Evolutionary conservation across 2,797 vertebrate genomes (phyloP), one percentile per base, ranked within the genome.

Genomic region (Myoxocephalus aenaeus): DNA sequence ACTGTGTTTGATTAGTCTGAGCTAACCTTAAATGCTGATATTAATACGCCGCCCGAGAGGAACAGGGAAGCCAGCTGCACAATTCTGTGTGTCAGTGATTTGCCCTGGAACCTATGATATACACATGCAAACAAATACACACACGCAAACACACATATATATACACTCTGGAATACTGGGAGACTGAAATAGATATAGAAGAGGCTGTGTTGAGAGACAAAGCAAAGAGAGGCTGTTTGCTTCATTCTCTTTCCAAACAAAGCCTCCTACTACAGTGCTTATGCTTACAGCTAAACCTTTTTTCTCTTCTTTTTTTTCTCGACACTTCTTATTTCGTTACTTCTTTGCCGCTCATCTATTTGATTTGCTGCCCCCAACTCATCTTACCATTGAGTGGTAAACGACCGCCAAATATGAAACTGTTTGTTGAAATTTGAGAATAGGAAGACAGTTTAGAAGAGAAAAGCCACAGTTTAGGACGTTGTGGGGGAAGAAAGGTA

Each of bases 1-100:
- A 1, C 89, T 79, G 70, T 86, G 87, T 93, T 91, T 93, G 89
- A 93, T 94, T 92, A 91, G 91, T 90, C 63, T 75, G 81, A 67
- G 88, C 82, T 89, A 87, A 91, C 88, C 89, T 82, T 91, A 90
- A 93, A 92, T 53, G 76, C 65, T 73, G 88, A 87, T 92, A 92
- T 94, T 92, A 93, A 93, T 89, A 82, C 82, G 27, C 65, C 20
- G 63, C 86, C 89, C 25, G 29, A 77, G 84, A 89, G 87, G 61
- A 86, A 82, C 64, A 7, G 71, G 62, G 80, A 79, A 86, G 69
- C 44, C 87, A 72, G 64, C 61, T 13, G 14, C 70, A 68, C 73
- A 80, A 54, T 70, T 84, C 63, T 81, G 65, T 67, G 77, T 75
- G 84, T 93, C 91, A 90, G 91, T 87, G 14, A 71, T 88, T 87